Evolutionary conservation across 2,797 vertebrate genomes (phyloP), one percentile per base, ranked within the genome.

Genomic region (Ibycter americanus): DNA sequence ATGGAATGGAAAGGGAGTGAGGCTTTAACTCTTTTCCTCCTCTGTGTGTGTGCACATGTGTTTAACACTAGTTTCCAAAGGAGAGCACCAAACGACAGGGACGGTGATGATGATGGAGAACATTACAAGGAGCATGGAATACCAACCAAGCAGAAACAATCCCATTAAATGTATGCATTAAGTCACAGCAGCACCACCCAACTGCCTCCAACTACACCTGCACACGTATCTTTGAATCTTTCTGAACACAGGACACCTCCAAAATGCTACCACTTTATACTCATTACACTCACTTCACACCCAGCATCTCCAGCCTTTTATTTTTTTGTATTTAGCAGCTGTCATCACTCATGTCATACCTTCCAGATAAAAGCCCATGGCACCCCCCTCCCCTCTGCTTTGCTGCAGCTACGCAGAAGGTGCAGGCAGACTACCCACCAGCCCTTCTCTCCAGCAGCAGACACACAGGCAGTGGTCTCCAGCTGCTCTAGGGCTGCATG

Each of bases 341-440:
- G 25, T 7, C 32, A 9, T 0, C 20, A 18, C 26, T 52, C 38
- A 9, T 0, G 6, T 25, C 13, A 7, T 1, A 31, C 26, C 83
- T 52, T 34, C 49, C 83, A 46, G 46, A 40, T 2, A 17, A 2
- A 9, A 40, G 40, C 51, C 31, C 65, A 8, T 27, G 11, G 55
- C 42, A 23, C 5, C 23, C 29, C 62, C 19, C 7, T 54, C 26
- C 55, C 66, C 46, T 9, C 51, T 31, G 81, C 54, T 40, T 26
- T 19, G 9, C 54, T 32, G 40, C 56, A 0, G 1, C 42, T 7
- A 7, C 6, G 52, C 23, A 46, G 83, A 17, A 87, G 73, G 44
- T 68, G 66, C 49, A 52, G 66, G 36, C 5, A 11, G 8, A 25
- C 42, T 61, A 15, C 22, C 29, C 4, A n/a, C 49, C 55, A 66